Evolutionary conservation across 2,113 vertebrate species (phyloP), one percentile per base, ranked within the genome.

Genomic region (Gasterosteus aculeatus): DNA sequence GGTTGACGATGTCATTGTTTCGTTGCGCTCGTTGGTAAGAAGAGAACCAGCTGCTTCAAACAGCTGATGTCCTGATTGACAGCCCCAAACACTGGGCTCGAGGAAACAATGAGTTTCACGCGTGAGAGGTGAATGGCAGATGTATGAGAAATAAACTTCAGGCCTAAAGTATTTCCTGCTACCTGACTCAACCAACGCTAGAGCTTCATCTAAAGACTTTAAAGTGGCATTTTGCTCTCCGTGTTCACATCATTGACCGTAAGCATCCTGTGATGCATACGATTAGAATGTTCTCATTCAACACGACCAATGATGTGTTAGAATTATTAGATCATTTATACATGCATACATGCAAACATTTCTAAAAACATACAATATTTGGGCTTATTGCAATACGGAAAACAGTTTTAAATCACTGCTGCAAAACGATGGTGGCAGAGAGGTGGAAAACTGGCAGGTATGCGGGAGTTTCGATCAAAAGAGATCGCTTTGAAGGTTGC

Each of bases 391-490:
- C 4, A 3, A 7, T 3, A n/a, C 7, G 68, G 46, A 59, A 49
- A 67, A 59, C 12, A 3, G 3, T 38, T 78, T 51, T 63, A 29
- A 38, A 62, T 64, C 31, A 5, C 29, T 15, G 14, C 57, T 65
- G 18, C 47, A 60, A 33, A 62, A 22, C 26, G 62, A 31, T 53
- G 72, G 61, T 69, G 11, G 46, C 53, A 64, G 15, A 64, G 65
- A 84, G 16, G 59, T 57, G 75, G 73, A 83, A 80, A 88, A 75
- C 38, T 81, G 77, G 60, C 60, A 83, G 62, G 31, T 85, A 54
- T 75, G 71, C 87, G 66, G 69, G 85, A 69, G 69, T 69, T 83
- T 62, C 75, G 83, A 91, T 86, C 77, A 69, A 84, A 77, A 70
- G 41, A 53, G 68, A 72, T 80, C 85, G 65, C 75, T 64, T 33